Evolutionary conservation across 92 coral and sea anemone genomes (phyloP).

Genomic region (Scolanthus callimorphus): DNA sequence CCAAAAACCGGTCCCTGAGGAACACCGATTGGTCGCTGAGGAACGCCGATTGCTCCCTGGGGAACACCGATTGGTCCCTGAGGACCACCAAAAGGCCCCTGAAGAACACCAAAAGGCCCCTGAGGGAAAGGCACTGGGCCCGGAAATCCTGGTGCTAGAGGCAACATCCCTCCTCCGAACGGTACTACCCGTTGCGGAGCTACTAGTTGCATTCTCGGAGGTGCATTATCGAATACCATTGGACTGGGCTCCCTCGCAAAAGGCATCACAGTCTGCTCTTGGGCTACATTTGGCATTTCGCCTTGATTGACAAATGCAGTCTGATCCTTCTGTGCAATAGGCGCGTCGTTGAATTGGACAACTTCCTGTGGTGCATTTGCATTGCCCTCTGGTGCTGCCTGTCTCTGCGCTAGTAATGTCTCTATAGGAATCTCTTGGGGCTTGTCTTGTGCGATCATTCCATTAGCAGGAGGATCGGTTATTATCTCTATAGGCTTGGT

Average conservation of each 20-base stretch:
- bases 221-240: neutral
- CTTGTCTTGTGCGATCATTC: neutral
- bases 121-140: neutral
- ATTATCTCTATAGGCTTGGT: constrained; percentile 66
- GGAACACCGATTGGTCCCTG: constrained; percentile 1
- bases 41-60: neutral
- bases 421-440: neutral
- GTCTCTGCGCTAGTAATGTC: neutral
- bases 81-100: constrained; percentile 10
- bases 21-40: constrained; percentile 1
- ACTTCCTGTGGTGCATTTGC: neutral
- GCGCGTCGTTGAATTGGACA: neutral
- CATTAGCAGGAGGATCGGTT: constrained; percentile 32
- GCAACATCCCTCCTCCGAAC: no score
- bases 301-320: no score
- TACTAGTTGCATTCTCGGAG: neutral
- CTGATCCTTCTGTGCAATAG: neutral
- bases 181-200: neutral
- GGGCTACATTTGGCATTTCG: no score
- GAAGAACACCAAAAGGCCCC: neutral
- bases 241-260: no score
- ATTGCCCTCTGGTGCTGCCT: no score
- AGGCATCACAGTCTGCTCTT: no score
- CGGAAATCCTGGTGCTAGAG: neutral
- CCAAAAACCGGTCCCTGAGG: constrained; percentile 9